Base-by-base conservation (phyloP, 2,888 invertebrate genomes). In the Flabesymbios commensalis region DNA sequence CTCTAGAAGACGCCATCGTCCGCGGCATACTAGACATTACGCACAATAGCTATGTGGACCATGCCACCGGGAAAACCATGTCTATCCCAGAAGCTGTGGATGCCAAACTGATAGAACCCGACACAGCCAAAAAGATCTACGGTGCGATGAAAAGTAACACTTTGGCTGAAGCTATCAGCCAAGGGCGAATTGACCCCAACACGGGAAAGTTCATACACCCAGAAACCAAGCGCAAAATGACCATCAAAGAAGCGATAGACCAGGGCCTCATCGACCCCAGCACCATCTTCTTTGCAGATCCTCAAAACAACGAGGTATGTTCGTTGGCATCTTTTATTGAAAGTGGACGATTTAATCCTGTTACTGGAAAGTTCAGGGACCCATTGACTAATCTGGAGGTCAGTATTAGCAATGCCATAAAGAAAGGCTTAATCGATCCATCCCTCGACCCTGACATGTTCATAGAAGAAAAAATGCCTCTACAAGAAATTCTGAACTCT, bases 1-100 rank as follows among this genome's bases (percentile, higher is more conserved):
- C 94, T 24, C 90, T 97, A 56, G 90, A 92, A 70, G 93, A 97
- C 84, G 96, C 96, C 2, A 92, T 96, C 71, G 88, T 90, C 70
- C 88, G 90, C 83, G 88, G 93, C 68, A 49, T 66, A 19, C 28
- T 69, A 10, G 60, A 65, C 36, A 29, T 65, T 10, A 45, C 62
- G n/a, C 24, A 28, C 1, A 55, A 39, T 1, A 61, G 58, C 19
- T 61, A 59, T 29, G 51, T 62, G 22, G 32, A 68, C 41, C 43
- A 47, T 4, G 49, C 48, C 31, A 55, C 59, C 19, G 47, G 45
- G n/a, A 42, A 59, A 39, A 42, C 36, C 3, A 71, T 75, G 32
- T 68, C 76, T 10, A 59, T 79, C 2, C 65, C 74, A 32, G 73
- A 74, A 5, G 78, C 78, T 2, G 75, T 78, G 5, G 57, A 58